Evolutionary conservation across 2,888 invertebrate species (phyloP).

Genomic region (Autographa pulchrina): DNA sequence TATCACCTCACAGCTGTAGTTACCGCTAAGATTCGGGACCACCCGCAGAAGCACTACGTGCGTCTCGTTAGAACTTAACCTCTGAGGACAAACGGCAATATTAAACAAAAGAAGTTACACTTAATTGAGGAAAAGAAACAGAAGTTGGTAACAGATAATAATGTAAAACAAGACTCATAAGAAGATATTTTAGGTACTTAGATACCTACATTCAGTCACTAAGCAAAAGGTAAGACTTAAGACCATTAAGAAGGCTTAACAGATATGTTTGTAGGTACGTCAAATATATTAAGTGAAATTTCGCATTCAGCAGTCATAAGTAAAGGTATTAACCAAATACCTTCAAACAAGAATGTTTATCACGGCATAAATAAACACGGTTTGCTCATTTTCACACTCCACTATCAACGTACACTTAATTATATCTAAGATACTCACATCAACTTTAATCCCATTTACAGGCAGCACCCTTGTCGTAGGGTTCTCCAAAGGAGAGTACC

Average conservation of each 20-base stretch:
- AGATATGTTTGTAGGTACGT: neutral
- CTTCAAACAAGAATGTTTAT: neutral
- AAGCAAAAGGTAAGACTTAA: neutral
- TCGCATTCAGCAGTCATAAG: constrained; percentile 4
- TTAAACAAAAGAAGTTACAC: neutral
- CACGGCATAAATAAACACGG: neutral
- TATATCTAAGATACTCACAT: constrained; percentile 91
- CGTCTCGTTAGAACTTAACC: constrained; percentile 83
- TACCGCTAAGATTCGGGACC: constrained; percentile 76
- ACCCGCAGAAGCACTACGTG: constrained; percentile 83
- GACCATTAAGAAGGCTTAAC: neutral
- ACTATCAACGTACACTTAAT: neutral
- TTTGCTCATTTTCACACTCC: constrained; percentile 1
- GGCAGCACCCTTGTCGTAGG: constrained; percentile 93
- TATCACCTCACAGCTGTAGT: constrained; percentile 88
- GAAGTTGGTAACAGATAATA: neutral
- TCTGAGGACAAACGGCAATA: constrained; percentile 68
- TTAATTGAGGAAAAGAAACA: neutral
- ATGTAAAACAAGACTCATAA: no score
- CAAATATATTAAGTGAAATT: constrained; percentile 4
- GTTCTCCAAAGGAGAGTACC: constrained; percentile 93
- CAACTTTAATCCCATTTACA: constrained; percentile 93
- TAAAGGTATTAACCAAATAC: constrained; percentile 5
- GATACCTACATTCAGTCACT: neutral
- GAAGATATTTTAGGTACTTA: no score